These are phyloP conservation scores for Speoplatyrhinus poulsoni DNA, from an alignment of 2,113 vertebrate species.

Conservation along the genomic window DNA sequence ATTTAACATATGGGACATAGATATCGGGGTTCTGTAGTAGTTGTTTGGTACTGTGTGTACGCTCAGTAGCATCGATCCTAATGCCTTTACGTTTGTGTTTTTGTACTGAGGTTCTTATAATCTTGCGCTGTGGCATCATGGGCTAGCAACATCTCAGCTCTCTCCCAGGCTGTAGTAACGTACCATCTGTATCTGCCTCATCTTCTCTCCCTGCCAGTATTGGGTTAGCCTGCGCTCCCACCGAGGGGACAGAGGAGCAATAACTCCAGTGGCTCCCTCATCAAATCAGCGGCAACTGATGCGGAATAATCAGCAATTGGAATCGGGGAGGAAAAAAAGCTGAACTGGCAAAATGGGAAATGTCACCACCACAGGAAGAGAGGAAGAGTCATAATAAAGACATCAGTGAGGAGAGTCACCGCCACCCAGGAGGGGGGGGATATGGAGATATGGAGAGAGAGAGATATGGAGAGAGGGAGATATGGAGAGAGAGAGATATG, in stretches of 20 bases:
- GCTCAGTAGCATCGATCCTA: too few relatives aligned
- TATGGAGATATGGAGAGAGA: slow-evolving; percentile 5
- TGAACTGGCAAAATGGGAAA: slow-evolving; percentile 76
- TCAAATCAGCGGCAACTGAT: slow-evolving; percentile 71
- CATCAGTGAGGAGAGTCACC: slow-evolving; percentile 66
- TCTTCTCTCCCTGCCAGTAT: slow-evolving; percentile 18
- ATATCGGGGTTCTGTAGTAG: too few relatives aligned
- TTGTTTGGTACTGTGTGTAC: too few relatives aligned
- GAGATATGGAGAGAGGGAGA: neutral
- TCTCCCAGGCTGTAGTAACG: too few relatives aligned
- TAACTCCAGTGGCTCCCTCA: slow-evolving; percentile 68
- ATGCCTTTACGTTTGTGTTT: too few relatives aligned
- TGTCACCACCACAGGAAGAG: slow-evolving; percentile 68
- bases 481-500: slow-evolving; percentile 4
- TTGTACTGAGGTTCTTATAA: too few relatives aligned
- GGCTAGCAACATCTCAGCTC: too few relatives aligned
- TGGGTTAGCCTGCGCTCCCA: slow-evolving; percentile 31
- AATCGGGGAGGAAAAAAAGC: slow-evolving; percentile 67
- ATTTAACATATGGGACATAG: too few relatives aligned
- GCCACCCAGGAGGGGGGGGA: neutral
- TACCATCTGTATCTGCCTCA: neutral
- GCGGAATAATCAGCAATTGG: slow-evolving; percentile 75
- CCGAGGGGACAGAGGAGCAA: slow-evolving; percentile 58
- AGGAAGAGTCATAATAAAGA: slow-evolving; percentile 67
- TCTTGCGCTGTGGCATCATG: too few relatives aligned